phyloP scores from a whole-genome alignment of 2,888 invertebrate species.

The Iselma pallidipennis region DNA sequence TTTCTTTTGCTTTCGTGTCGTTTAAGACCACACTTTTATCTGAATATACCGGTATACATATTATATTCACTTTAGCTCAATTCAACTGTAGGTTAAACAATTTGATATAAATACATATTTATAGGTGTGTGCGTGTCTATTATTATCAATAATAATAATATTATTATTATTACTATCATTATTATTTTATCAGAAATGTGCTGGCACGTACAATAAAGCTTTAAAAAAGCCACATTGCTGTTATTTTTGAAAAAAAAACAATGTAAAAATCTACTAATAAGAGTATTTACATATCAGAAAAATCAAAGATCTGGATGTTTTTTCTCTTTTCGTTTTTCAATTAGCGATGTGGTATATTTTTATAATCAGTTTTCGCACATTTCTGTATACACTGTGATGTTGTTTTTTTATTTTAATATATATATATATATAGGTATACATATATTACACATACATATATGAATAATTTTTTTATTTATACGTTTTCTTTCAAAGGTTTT shows the following conservation, averaged over 20 bases:
- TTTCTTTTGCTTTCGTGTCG: slow-evolving; percentile 12
- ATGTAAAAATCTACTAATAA: not conserved
- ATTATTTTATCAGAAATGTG: slow-evolving; percentile 21
- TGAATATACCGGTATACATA: no score
- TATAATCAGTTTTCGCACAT: no score
- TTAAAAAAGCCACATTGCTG: no score
- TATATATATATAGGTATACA: no score
- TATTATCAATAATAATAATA: no score
- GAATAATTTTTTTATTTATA: slow-evolving; percentile 27
- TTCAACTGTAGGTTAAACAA: slow-evolving; percentile 9
- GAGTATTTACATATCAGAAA: not conserved
- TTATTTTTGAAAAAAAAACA: not conserved
- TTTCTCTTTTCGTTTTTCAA: slow-evolving; percentile 5
- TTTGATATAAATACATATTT: no score
- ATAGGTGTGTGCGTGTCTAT: no score
- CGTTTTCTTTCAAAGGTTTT: slow-evolving; percentile 25
- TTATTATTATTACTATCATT: slow-evolving; percentile 3
- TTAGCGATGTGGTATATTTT: not conserved
- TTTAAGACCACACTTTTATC: no score
- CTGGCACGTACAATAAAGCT: no score
- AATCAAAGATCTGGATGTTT: not conserved
- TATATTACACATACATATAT: no score
- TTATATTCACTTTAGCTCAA: slow-evolving; percentile 23
- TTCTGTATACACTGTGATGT: slow-evolving; percentile 40
- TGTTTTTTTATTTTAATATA: slow-evolving; percentile 4